Conservation (phyloP, 1,140 invertebrate genomes). For the Heliconius eleuchia region DNA sequence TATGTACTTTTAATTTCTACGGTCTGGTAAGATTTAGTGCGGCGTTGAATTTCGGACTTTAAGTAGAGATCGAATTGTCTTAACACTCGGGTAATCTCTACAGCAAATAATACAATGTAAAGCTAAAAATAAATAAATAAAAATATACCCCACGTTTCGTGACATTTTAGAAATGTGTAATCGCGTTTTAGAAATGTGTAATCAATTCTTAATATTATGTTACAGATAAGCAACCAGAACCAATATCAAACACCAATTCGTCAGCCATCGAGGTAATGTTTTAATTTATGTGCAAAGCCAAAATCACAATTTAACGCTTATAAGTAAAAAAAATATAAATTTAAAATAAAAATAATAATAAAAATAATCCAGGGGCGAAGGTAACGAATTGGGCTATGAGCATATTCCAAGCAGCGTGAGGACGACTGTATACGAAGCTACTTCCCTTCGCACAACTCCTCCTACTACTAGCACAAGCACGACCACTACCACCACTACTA, state of each 20-base stretch:
- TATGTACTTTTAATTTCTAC: not conserved
- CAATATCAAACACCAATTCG: constrained; percentile 76
- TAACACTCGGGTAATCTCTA: too few relatives aligned
- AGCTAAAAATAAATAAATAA: too few relatives aligned
- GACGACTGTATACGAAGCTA: constrained; percentile 75
- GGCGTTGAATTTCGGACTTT: too few relatives aligned
- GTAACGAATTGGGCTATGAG: constrained; percentile 82
- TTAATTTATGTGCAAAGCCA: constrained; percentile 15
- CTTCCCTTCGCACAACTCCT: constrained; percentile 71
- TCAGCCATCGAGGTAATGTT: constrained; percentile 75
- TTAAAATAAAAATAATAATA: constrained; percentile 36
- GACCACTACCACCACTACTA: constrained; percentile 67
- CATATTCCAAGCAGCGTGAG: constrained; percentile 74
- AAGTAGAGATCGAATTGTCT: too few relatives aligned
- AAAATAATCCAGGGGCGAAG: constrained; percentile 74
- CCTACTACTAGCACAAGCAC: constrained; percentile 75
- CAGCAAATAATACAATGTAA: too few relatives aligned
- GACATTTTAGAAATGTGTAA: not conserved
- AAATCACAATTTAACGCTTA: constrained; percentile 20
- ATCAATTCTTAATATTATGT: constrained; percentile 18
- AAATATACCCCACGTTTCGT: too few relatives aligned
- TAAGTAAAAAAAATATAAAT: not conserved
- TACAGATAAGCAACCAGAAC: constrained; percentile 78
- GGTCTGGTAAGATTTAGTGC: too few relatives aligned
- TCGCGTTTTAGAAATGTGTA: not conserved